Evolutionary conservation across 1,140 invertebrate species (phyloP), one percentile per base, ranked within the genome.

Genomic region (Sitophilus oryzae): DNA sequence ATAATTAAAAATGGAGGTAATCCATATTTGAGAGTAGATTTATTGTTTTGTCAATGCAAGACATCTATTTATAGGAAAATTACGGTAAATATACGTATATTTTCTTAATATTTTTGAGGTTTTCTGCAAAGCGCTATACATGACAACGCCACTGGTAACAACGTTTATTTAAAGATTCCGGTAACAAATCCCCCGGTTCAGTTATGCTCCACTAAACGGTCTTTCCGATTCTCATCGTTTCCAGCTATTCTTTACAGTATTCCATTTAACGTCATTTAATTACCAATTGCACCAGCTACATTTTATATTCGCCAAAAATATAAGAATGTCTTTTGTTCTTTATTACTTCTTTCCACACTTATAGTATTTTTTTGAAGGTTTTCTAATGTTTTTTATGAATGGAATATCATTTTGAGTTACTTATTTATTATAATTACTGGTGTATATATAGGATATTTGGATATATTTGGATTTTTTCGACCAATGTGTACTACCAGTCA

Each of bases 151-250:
- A 49, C 47, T 49, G 47, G 18, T 37, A 21, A 49, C 18, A 1
- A 49, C 34, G 8, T 49, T 20, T 37, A 19, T 16, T 49, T 18
- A 37, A 49, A 16, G 35, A 22, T 11, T 34, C 35, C n/a, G n/a
- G 34, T 25, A 34, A 19, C 4, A 49, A 49, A 49, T 49, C 47
- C 35, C 36, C n/a, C 9, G 36, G 34, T 36, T 36, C 5, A 30
- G 25, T 30, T 6, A 30, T 30, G 11, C 25, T 5, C 35, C 20
- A 16, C 9, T 21, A 49, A 38, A 49, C 18, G 34, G 18, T 20
- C 47, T 38, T 37, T 38, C 37, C 47, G 47, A 49, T 49, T 49
- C 35, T 21, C 47, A 38, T 34, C 36, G 35, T 18, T 21, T 16
- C 4, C 35, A 20, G 4, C 9, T 16, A 22, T 30, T 30, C 25